A percentile compares a stretch with the other conserved stretches of the same genome.
These are phyloP conservation scores for Otis tarda DNA, from an alignment of 2,113 vertebrate genomes.

Conservation along the genomic window DNA sequence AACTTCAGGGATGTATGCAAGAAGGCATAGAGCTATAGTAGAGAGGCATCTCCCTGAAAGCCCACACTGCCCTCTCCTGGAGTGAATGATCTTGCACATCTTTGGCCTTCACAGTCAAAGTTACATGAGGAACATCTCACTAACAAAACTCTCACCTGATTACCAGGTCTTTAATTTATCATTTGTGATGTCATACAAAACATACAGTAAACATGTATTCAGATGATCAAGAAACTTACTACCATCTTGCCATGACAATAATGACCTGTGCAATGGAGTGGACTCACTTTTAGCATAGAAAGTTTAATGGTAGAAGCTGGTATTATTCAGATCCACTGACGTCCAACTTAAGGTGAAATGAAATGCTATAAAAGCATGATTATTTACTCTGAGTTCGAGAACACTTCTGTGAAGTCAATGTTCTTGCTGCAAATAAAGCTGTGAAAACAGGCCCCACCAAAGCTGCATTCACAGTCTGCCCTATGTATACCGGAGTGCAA, in stretches of 20 bases:
- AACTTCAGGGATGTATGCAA: background rate
- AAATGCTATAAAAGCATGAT: background rate
- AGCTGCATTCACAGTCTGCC: background rate
- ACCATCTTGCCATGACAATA: background rate
- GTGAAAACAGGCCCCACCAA: background rate
- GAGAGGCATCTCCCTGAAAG: background rate
- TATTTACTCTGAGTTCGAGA: background rate
- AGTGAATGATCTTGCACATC: background rate
- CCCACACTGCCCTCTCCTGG: slow-evolving; percentile 43
- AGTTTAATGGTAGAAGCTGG: background rate
- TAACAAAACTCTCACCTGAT: background rate
- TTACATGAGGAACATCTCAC: background rate
- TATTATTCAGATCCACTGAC: background rate
- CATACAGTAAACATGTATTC: background rate
- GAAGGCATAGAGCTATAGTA: background rate
- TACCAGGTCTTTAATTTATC: background rate
- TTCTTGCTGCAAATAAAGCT: background rate
- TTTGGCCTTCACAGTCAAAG: background rate
- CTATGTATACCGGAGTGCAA: background rate
- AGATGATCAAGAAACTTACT: background rate
- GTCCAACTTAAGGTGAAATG: background rate
- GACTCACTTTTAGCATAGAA: background rate
- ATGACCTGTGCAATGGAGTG: background rate
- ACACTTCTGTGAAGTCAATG: background rate
- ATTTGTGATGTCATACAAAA: background rate